Evolutionary conservation across 2,113 vertebrate species (phyloP).

Genomic region (western clawed frog (Xenopus tropicalis)): UCB_Xtro_10.0 CM004452.2:3127001-3127500

Average conservation of each 20-base stretch:
- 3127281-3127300: slow-evolving; percentile 54
- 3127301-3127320: slow-evolving; percentile 49
- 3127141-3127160: slow-evolving; percentile 47
- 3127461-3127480: too few species aligned
- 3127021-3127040: slow-evolving; percentile 6
- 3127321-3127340: slow-evolving; percentile 53
- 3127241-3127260: too few species aligned
- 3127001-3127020: too few species aligned
- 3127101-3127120: slow-evolving; percentile 48
- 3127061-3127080: slow-evolving; percentile 45
- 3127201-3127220: too few species aligned
- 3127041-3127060: slow-evolving; percentile 53
- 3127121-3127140: slow-evolving; percentile 54
- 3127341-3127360: slow-evolving; percentile 55
- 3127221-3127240: too few species aligned
- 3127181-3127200: too few species aligned
- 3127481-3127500: too few species aligned
- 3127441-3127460: too few species aligned
- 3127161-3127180: slow-evolving; percentile 36
- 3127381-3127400: slow-evolving; percentile 4
- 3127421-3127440: too few species aligned
- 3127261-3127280: slow-evolving; percentile 53
- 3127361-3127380: slow-evolving; percentile 61
- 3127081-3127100: slow-evolving; percentile 45
- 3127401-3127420: too few species aligned